A percentile compares a stretch with the other conserved stretches of the same genome.
phyloP scores from a whole-genome alignment of 92 coral and sea anemone species.

The Epizoanthus rinbou region DNA sequence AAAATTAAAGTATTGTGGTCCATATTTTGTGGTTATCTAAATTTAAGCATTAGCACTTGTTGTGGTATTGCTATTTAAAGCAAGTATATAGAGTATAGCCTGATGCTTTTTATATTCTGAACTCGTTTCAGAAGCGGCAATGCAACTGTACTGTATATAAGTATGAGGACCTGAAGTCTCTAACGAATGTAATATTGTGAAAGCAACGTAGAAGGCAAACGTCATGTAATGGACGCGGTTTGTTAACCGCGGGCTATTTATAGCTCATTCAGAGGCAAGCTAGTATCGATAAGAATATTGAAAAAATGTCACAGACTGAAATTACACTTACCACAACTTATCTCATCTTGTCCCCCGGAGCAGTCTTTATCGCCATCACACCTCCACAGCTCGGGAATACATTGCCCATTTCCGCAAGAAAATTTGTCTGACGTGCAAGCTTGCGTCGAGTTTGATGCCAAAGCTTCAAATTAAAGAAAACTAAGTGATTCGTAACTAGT shows the following conservation, averaged over 20 bases:
- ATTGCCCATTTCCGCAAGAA: constrained; percentile 40
- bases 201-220: not conserved
- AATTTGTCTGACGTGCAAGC: constrained; percentile 25
- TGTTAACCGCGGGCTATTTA: not conserved
- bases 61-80: no score
- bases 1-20: no score
- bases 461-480: constrained; percentile 7
- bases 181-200: not conserved
- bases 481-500: not conserved
- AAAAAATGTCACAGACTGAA: not conserved
- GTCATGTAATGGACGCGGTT: not conserved
- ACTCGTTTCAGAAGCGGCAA: no score
- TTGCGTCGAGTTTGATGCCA: not conserved
- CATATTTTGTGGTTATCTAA: no score
- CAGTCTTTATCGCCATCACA: constrained; percentile 44
- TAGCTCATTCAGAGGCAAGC: not conserved
- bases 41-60: no score
- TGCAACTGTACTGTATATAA: not conserved
- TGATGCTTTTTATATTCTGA: no score
- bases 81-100: no score
- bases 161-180: not conserved
- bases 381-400: constrained; percentile 35
- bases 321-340: constrained; percentile 25
- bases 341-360: constrained; percentile 33
- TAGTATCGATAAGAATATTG: not conserved